Percentiles rank a stretch among this genome's conserved stretches.
Evolutionary conservation across 2,113 vertebrate species (phyloP).

Genomic region (Uria aalge): DNA sequence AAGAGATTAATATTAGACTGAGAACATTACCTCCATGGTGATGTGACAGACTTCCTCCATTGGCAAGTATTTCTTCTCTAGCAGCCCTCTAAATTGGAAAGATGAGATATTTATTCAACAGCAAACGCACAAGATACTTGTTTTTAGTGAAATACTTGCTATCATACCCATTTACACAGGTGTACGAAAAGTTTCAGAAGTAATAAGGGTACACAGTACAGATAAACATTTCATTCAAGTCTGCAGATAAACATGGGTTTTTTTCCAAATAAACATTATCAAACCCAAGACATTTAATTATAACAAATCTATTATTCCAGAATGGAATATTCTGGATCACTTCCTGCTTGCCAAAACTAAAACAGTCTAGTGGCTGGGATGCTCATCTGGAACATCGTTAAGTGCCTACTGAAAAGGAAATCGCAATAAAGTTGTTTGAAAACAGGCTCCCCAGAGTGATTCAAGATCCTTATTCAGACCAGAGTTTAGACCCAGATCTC

Average conservation of each 20-base stretch:
- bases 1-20: not conserved
- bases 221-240: not conserved
- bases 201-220: not conserved
- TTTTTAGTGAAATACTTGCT: not conserved
- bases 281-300: not conserved
- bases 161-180: not conserved
- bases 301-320: not conserved
- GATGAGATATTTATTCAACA: not conserved
- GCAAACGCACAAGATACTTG: not conserved
- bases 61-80: conserved; percentile 97
- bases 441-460: not conserved
- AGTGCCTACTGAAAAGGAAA: not conserved
- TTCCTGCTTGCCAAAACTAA: not conserved
- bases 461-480: not conserved
- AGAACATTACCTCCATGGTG: conserved; percentile 93
- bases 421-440: not conserved
- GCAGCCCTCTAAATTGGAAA: conserved; percentile 85
- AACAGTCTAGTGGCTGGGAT: not conserved
- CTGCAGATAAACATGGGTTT: not conserved
- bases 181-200: not conserved
- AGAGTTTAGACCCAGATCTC: not conserved
- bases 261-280: not conserved
- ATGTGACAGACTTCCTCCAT: conserved; percentile 97
- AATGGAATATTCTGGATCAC: not conserved
- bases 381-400: not conserved